These are phyloP conservation scores for Myotis yumanensis DNA, from an alignment of 2,113 vertebrate species.

Conservation along the genomic window DNA sequence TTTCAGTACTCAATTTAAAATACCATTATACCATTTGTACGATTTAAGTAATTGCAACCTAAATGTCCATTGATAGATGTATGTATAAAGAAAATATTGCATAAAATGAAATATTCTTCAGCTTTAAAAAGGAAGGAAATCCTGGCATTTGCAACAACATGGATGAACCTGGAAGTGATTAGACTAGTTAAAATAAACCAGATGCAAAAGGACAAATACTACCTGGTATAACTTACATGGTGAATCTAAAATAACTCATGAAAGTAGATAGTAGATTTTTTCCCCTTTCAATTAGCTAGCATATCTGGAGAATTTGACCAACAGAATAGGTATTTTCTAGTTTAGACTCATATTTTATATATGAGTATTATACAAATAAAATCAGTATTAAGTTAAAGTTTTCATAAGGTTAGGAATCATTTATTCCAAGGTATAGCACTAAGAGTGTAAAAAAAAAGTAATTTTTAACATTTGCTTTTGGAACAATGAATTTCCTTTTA, in stretches of 20 bases:
- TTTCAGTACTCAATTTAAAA: neutral
- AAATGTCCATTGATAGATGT: neutral
- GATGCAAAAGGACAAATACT: neutral
- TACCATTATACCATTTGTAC: neutral
- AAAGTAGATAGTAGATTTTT: neutral
- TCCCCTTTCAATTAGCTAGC: neutral
- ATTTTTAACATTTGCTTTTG: neutral
- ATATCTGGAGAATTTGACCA: neutral
- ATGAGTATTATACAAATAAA: neutral
- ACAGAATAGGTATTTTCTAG: neutral
- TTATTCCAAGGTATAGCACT: neutral
- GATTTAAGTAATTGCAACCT: neutral
- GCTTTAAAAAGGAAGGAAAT: neutral
- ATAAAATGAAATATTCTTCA: neutral
- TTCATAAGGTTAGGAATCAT: neutral
- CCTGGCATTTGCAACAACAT: neutral
- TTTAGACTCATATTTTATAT: neutral
- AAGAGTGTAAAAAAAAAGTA: neutral
- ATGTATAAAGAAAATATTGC: neutral
- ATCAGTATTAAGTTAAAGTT: neutral
- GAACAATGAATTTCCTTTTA: neutral
- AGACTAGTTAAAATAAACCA: neutral
- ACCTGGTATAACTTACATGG: neutral
- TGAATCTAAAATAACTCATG: neutral
- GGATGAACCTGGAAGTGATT: neutral